These are phyloP conservation scores for Glyphotaelius pellucidus DNA, from an alignment of 2,888 invertebrate genomes.

Conservation along the genomic window DNA sequence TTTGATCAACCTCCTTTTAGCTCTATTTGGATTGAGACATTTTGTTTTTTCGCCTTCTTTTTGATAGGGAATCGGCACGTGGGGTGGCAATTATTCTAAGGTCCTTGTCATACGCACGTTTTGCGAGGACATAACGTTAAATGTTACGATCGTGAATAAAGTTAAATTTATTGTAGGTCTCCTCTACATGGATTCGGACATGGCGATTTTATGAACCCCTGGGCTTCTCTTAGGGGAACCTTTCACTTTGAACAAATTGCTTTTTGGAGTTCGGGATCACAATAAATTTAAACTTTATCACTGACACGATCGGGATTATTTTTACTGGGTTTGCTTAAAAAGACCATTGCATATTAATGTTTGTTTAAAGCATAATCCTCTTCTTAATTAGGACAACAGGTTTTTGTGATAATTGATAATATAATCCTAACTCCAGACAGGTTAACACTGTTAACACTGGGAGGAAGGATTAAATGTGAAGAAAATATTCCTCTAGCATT, in stretches of 20 bases:
- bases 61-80: neutral
- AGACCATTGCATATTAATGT: neutral
- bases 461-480: neutral
- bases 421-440: neutral
- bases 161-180: conserved; percentile 59
- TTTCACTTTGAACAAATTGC: neutral
- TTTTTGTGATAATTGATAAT: neutral
- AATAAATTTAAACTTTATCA: neutral
- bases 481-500: neutral
- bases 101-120: conserved; percentile 53
- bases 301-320: neutral
- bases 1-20: conserved; percentile 32
- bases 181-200: conserved; percentile 38
- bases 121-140: conserved; percentile 48
- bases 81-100: conserved; percentile 19
- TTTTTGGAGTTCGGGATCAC: neutral
- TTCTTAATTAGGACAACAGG: neutral
- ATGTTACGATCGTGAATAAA: conserved; percentile 59
- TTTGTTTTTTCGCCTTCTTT: conserved; percentile 1
- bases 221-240: neutral
- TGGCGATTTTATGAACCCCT: conserved; percentile 38
- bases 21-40: conserved; percentile 17
- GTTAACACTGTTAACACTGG: neutral
- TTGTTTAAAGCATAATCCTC: neutral
- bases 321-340: neutral